Evolutionary conservation across 2,888 invertebrate species (phyloP).

Genomic region (Beris morrisii): DNA sequence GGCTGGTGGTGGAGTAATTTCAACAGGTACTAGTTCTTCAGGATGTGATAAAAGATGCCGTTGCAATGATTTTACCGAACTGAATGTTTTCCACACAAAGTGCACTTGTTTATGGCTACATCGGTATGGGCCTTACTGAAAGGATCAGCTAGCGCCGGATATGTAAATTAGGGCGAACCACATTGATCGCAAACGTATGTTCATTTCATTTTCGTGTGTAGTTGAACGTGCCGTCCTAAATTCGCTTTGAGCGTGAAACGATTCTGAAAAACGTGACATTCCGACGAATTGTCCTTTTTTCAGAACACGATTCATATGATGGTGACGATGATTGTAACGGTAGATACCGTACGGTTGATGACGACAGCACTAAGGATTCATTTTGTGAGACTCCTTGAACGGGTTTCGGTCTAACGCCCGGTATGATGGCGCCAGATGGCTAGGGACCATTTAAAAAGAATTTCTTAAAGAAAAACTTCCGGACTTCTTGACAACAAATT

Average conservation of each 20-base stretch:
- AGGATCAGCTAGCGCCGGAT: constrained; percentile 55
- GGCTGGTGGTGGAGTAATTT: constrained; percentile 54
- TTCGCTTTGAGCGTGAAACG: constrained; percentile 55
- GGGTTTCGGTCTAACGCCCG: constrained; percentile 46
- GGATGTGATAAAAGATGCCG: constrained; percentile 55
- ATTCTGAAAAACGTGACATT: constrained; percentile 56
- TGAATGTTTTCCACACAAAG: constrained; percentile 54
- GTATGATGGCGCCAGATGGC: constrained; percentile 44
- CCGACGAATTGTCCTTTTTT: constrained; percentile 55
- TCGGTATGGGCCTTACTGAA: constrained; percentile 55
- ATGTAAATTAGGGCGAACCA: constrained; percentile 56
- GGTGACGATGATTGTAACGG: constrained; percentile 46
- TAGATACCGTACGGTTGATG: background rate
- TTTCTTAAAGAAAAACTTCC: constrained; percentile 53
- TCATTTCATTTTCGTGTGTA: constrained; percentile 55
- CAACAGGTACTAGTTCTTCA: constrained; percentile 52
- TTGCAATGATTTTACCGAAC: constrained; percentile 53
- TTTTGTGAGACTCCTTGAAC: constrained; percentile 46
- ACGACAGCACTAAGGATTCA: background rate
- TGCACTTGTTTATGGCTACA: constrained; percentile 54
- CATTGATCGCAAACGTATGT: constrained; percentile 56
- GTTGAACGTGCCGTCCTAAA: constrained; percentile 54
- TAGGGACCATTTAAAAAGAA: constrained; percentile 52
- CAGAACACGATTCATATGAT: constrained; percentile 54
- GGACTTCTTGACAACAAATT: constrained; percentile 51